Base-by-base conservation (phyloP, 2,888 invertebrate genomes). In the Byasa hedistus region DNA sequence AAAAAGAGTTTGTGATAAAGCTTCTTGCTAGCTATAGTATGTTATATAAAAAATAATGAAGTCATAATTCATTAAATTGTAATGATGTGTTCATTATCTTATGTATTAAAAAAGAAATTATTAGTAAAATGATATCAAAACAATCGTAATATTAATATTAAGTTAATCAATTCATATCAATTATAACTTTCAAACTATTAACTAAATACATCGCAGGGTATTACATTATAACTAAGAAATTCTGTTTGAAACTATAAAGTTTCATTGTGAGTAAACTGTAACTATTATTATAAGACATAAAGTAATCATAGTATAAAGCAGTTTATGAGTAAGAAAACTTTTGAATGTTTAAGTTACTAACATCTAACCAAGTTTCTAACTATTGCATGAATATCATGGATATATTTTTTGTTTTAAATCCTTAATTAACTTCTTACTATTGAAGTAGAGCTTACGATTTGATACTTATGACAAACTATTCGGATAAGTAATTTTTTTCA, bases 121-220 rank as follows among this genome's bases (percentile, higher is more conserved):
- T 48, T 19, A n/a, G 39, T 15, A 19, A 19, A 19, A 48, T n/a
- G 4, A 48, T 8, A 39, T 44, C 3, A 5, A 19, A 48, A 48
- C 48, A 1, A 39, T 39, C 1, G 12, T 39, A 39, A 39, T 36
- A 52, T 36, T 52, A 12, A 52, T 39, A 54, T 54, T 52, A 12
- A 22, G 23, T 22, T 54, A 54, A 54, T 54, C 8, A 54, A 54
- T 54, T 54, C 21, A 54, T 54, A 22, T 23, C 54, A 19, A 51
- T 51, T 51, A 51, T 5, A 51, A 21, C 27, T 56, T 23, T 56
- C 23, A 57, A 27, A 57, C n/a, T 57, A 57, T 19, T 57, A 57
- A 57, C 17, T 27, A 32, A 48, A 48, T n/a, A 48, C 12, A 22
- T 57, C n/a, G 12, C 32, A 23, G 24, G 57, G n/a, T 57, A 57